Conservation (phyloP, 2,888 invertebrate genomes). For the Cryptus armator region DNA sequence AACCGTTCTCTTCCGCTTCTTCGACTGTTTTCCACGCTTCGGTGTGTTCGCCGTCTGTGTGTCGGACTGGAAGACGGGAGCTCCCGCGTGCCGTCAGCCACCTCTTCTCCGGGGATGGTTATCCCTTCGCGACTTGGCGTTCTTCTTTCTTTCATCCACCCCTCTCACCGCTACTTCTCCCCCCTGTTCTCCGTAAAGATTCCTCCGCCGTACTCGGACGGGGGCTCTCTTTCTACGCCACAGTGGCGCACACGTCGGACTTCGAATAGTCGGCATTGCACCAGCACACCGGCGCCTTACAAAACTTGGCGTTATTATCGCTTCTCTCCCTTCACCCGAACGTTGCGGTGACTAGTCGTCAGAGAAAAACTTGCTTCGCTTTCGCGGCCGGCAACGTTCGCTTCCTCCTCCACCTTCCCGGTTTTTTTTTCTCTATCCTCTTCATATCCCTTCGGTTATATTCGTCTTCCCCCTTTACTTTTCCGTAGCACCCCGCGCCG, state of each 20-base stretch:
- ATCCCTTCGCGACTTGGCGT: slow-evolving; percentile 13
- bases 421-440: slow-evolving; percentile 40
- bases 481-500: not conserved
- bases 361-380: slow-evolving; percentile 59
- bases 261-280: slow-evolving; percentile 38
- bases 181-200: slow-evolving; percentile 11
- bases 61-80: slow-evolving; percentile 29
- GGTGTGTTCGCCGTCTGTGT: slow-evolving; percentile 42
- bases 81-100: slow-evolving; percentile 28
- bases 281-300: slow-evolving; percentile 62
- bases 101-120: slow-evolving; percentile 8
- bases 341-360: slow-evolving; percentile 62
- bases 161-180: slow-evolving; percentile 12
- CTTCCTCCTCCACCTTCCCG: slow-evolving; percentile 17
- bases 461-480: slow-evolving; percentile 20
- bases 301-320: slow-evolving; percentile 75
- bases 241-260: slow-evolving; percentile 27
- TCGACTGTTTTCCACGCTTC: slow-evolving; percentile 78
- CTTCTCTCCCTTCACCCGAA: slow-evolving; percentile 58
- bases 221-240: slow-evolving; percentile 8
- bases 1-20: slow-evolving; percentile 76
- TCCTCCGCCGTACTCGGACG: not conserved
- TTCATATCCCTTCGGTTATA: not conserved
- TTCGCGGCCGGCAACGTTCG: slow-evolving; percentile 31
- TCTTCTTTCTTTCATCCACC: slow-evolving; percentile 1